phyloP scores from a whole-genome alignment of 1,140 invertebrate species.

The Tetragonula clypearis region DNA sequence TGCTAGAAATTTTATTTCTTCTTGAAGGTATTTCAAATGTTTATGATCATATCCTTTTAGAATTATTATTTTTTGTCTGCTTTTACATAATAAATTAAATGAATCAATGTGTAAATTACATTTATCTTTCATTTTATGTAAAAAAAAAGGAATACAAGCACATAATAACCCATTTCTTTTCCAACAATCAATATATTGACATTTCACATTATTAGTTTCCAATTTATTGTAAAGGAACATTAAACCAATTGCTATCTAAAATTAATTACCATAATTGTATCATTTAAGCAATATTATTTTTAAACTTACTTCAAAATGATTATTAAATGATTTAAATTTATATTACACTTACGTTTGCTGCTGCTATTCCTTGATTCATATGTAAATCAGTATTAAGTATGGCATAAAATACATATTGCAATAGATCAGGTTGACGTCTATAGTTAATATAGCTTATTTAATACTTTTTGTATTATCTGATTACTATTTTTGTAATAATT shows the following conservation, averaged over 20 bases:
- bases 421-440: not conserved
- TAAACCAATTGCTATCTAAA: slow-evolving; percentile 64
- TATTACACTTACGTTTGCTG: slow-evolving; percentile 37
- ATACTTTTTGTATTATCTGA: slow-evolving; percentile 6
- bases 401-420: slow-evolving; percentile 68
- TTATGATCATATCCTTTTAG: slow-evolving; percentile 68
- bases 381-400: slow-evolving; percentile 65
- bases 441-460: not conserved
- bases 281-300: not conserved
- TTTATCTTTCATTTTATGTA: not conserved
- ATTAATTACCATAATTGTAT: not conserved
- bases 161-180: slow-evolving; percentile 62
- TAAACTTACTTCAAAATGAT: not conserved
- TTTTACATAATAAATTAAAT: not conserved
- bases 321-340: not conserved
- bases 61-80: slow-evolving; percentile 66
- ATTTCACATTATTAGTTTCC: slow-evolving; percentile 44
- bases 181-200: slow-evolving; percentile 60
- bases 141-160: not conserved
- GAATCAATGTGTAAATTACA: not conserved
- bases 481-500: slow-evolving; percentile 9
- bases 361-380: slow-evolving; percentile 55
- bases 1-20: slow-evolving; percentile 53
- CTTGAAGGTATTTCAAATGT: slow-evolving; percentile 66
- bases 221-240: slow-evolving; percentile 56